Evolutionary conservation across 2,888 invertebrate genomes (phyloP).

Genomic region (Eilema caniola): DNA sequence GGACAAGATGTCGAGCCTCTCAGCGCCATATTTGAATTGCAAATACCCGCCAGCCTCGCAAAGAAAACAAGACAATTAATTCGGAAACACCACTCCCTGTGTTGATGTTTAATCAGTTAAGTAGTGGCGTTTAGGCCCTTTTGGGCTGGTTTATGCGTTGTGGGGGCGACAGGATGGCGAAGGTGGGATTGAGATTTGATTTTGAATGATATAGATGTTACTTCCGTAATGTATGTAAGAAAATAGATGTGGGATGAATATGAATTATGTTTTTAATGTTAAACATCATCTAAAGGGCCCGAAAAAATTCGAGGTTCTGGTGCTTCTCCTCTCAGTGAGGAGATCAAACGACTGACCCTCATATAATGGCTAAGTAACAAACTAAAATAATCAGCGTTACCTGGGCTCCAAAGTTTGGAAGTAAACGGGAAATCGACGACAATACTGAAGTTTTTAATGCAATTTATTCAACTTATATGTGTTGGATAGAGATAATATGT

Average conservation of each 20-base stretch:
- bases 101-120: conserved; percentile 77
- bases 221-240: background rate
- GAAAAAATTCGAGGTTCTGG: too few relatives aligned
- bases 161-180: conserved; percentile 17
- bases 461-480: too few relatives aligned
- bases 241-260: background rate
- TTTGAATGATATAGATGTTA: background rate
- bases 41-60: conserved; percentile 66
- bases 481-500: too few relatives aligned
- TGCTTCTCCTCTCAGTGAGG: too few relatives aligned
- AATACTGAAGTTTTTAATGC: too few relatives aligned
- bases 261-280: too few relatives aligned
- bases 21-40: conserved; percentile 73
- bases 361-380: too few relatives aligned
- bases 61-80: conserved; percentile 83
- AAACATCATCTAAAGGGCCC: too few relatives aligned
- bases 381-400: too few relatives aligned
- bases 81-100: conserved; percentile 61
- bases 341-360: too few relatives aligned
- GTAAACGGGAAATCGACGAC: too few relatives aligned
- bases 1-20: conserved; percentile 54
- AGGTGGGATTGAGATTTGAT: conserved; percentile 9
- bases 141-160: conserved; percentile 23
- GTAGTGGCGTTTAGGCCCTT: conserved; percentile 54
- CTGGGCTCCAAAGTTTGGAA: too few relatives aligned